phyloP scores from a whole-genome alignment of 2,797 vertebrate species.

The Crotalus adamanteus region DNA sequence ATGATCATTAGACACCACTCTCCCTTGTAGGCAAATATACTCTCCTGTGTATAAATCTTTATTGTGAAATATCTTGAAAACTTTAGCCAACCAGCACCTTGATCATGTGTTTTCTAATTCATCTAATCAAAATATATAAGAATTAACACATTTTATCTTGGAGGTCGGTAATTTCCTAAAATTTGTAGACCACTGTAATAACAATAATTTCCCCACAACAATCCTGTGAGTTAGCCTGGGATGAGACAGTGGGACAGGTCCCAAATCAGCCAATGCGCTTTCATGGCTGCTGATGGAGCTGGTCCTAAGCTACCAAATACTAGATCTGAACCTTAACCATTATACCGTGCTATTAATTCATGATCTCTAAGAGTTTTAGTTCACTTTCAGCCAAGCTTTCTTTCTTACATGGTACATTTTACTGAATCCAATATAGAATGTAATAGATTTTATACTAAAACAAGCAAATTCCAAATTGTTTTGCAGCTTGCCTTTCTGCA shows the following conservation, averaged over 20 bases:
- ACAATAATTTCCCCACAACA: not conserved
- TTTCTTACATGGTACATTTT: not conserved
- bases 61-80: too few relatives aligned
- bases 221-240: not conserved
- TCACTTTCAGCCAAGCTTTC: not conserved
- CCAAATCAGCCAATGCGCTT: not conserved
- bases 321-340: not conserved
- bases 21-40: too few relatives aligned
- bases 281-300: not conserved
- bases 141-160: too few relatives aligned
- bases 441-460: conserved; percentile 1
- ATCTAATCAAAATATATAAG: too few relatives aligned
- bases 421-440: not conserved
- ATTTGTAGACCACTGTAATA: not conserved
- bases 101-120: too few relatives aligned
- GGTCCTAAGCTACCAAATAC: not conserved
- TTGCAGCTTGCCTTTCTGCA: not conserved
- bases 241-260: not conserved
- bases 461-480: not conserved
- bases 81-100: too few relatives aligned
- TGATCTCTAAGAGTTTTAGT: not conserved
- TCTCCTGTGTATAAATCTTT: too few relatives aligned
- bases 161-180: too few relatives aligned
- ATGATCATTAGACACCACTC: too few relatives aligned
- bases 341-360: not conserved